phyloP scores from a whole-genome alignment of 2,113 vertebrate species.

The Brienomyrus brachyistius region DNA sequence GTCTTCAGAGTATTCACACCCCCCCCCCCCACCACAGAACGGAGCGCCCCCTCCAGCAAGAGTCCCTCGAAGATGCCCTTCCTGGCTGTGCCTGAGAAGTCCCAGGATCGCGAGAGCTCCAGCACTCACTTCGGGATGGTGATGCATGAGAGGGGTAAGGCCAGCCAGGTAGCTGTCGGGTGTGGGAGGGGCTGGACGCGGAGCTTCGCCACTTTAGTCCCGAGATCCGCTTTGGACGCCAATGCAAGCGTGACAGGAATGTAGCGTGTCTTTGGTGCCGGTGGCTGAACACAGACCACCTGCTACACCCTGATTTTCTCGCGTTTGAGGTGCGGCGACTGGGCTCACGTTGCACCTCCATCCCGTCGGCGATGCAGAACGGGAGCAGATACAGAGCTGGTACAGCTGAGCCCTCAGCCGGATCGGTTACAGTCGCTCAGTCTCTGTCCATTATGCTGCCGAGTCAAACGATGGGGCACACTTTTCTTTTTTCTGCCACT shows the following conservation, averaged over 20 bases:
- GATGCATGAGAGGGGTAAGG: conserved; percentile 80
- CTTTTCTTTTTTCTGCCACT: conserved; percentile 27
- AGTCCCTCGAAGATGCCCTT: conserved; percentile 64
- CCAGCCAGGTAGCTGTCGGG: neutral
- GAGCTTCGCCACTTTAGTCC: neutral
- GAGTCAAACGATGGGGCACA: neutral
- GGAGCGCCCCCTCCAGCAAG: conserved; percentile 67
- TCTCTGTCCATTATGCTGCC: neutral
- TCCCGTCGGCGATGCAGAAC: neutral
- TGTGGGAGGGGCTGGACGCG: neutral
- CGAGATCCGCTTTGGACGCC: neutral
- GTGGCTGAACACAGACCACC: neutral
- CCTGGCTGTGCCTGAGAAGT: conserved; percentile 63
- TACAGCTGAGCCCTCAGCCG: neutral
- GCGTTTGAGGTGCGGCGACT: neutral
- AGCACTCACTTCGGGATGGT: conserved; percentile 77
- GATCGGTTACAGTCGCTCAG: neutral
- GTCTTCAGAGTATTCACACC: neutral
- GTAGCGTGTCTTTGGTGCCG: neutral
- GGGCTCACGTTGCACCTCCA: neutral
- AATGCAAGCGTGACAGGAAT: neutral
- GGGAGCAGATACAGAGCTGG: neutral
- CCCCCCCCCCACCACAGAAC: conserved; percentile 58
- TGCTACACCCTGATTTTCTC: neutral
- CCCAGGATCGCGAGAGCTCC: conserved; percentile 57